Evolutionary conservation across 2,113 vertebrate species (phyloP).

Genomic region (Cercopithecus mona): DNA sequence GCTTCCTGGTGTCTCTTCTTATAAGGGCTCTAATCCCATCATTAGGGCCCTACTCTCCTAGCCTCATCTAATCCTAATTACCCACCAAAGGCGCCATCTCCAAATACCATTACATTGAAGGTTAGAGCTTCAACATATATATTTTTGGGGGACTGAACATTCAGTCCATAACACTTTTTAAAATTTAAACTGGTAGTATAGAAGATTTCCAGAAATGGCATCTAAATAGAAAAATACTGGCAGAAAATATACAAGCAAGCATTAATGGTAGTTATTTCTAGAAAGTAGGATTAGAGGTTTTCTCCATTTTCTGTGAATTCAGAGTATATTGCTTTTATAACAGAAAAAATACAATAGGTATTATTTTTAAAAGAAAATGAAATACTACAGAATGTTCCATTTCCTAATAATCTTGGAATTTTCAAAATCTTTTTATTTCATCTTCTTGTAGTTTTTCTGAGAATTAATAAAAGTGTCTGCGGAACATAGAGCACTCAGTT

Average conservation of each 20-base stretch:
- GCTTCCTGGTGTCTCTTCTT: not conserved
- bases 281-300: not conserved
- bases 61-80: not conserved
- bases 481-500: not conserved
- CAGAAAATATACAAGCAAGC: not conserved
- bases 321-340: constrained; percentile 25
- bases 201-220: not conserved
- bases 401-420: not conserved
- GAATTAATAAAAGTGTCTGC: not conserved
- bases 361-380: constrained; percentile 44
- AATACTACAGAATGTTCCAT: not conserved
- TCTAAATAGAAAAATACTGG: not conserved
- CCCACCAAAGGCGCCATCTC: not conserved
- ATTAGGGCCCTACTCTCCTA: not conserved
- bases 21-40: not conserved
- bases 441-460: not conserved
- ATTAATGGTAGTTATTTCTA: not conserved
- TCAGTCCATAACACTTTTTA: not conserved
- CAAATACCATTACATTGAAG: not conserved
- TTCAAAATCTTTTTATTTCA: constrained; percentile 28
- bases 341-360: not conserved
- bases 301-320: constrained; percentile 39
- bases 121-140: not conserved
- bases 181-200: not conserved
- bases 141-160: not conserved